Conservation (phyloP, 2,797 vertebrate genomes). For the Ceyx erithaca region DNA sequence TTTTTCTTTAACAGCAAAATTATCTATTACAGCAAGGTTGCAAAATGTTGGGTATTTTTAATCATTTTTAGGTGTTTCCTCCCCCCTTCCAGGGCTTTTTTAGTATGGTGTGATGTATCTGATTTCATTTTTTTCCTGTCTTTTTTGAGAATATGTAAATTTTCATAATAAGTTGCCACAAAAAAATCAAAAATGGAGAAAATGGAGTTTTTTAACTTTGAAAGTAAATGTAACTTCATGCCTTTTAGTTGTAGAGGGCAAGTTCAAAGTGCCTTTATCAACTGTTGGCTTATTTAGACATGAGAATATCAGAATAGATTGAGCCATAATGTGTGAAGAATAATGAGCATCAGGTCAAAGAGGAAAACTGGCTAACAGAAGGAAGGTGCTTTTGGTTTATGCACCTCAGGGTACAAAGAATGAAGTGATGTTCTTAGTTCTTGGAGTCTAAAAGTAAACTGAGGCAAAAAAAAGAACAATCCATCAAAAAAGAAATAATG, state of each 20-base stretch:
- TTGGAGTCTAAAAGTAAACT: neutral
- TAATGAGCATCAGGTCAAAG: neutral
- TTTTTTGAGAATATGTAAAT: neutral
- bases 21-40: neutral
- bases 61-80: neutral
- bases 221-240: neutral
- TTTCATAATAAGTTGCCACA: neutral
- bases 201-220: neutral
- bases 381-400: neutral
- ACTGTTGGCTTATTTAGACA: neutral
- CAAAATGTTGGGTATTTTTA: neutral
- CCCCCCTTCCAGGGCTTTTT: neutral
- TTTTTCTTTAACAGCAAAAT: slow-evolving; percentile 40
- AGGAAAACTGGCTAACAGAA: neutral
- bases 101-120: neutral
- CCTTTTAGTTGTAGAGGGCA: neutral
- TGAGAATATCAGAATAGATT: neutral
- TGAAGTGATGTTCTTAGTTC: neutral
- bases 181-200: neutral
- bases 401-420: neutral
- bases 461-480: neutral
- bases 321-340: neutral
- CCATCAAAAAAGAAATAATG: neutral
- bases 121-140: neutral
- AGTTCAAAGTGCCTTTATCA: slow-evolving; percentile 1